A percentile compares a stretch with the other conserved stretches of the same genome.
Evolutionary conservation across 2,888 invertebrate genomes (phyloP).

Genomic region (Drosophila mimetica): DNA sequence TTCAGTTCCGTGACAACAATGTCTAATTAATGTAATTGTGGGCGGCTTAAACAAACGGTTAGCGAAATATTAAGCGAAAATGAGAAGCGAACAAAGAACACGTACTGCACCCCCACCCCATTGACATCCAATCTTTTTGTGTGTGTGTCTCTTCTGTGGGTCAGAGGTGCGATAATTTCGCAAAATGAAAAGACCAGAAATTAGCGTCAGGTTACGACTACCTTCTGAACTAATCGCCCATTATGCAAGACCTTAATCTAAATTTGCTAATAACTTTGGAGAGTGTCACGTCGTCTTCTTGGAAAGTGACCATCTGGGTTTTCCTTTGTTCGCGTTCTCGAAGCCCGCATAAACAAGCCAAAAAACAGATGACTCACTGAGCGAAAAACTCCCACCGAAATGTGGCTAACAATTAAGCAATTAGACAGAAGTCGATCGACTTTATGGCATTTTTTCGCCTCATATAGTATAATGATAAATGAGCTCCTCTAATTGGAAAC

Average conservation of each 20-base stretch:
- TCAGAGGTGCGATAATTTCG: conserved; percentile 43
- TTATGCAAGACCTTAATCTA: conserved; percentile 32
- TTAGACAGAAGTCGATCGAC: conserved; percentile 23
- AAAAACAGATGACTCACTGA: conserved; percentile 14
- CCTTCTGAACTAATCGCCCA: conserved; percentile 15
- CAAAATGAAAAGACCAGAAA: conserved; percentile 36
- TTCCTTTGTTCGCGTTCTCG: not conserved
- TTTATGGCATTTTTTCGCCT: conserved; percentile 13
- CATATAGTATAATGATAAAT: conserved; percentile 16
- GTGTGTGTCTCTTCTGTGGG: conserved; percentile 30
- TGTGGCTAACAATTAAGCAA: conserved; percentile 30
- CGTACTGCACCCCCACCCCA: conserved; percentile 28
- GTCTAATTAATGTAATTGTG: conserved; percentile 42
- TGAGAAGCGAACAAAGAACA: conserved; percentile 39
- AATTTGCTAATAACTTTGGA: not conserved
- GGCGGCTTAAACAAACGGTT: conserved; percentile 13
- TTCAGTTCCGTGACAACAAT: conserved; percentile 24
- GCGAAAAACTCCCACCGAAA: conserved; percentile 24
- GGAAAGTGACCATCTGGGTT: conserved; percentile 5
- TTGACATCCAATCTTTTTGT: conserved; percentile 16
- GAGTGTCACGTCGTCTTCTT: conserved; percentile 20
- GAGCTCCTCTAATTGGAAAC: conserved; percentile 1
- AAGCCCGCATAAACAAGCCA: not conserved
- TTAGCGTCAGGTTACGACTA: conserved; percentile 32
- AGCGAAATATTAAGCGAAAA: conserved; percentile 13